A percentile compares a stretch with the other conserved stretches of the same genome.
phyloP scores from a whole-genome alignment of 2,888 invertebrate species.

The Andrena bicolor region DNA sequence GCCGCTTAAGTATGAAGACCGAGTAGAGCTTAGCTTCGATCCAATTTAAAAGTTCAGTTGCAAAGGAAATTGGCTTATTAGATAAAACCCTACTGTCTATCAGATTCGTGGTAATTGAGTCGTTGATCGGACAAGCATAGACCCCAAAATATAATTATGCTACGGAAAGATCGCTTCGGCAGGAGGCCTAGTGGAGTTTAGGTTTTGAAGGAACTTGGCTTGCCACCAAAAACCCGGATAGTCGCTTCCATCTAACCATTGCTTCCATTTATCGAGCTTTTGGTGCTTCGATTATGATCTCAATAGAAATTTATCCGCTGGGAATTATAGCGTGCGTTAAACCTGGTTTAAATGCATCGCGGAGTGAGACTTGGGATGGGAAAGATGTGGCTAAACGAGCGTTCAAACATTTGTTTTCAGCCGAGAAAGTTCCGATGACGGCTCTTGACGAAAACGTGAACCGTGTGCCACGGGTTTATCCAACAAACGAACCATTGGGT shows the following conservation, averaged over 20 bases:
- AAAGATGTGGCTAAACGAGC: constrained; percentile 33
- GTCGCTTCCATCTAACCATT: neutral
- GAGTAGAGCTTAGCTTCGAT: neutral
- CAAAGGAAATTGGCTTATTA: constrained; percentile 7
- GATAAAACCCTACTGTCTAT: constrained; percentile 13
- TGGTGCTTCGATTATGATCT: neutral
- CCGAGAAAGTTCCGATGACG: constrained; percentile 81
- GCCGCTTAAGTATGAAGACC: neutral
- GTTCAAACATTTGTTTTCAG: constrained; percentile 73
- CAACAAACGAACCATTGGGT: constrained; percentile 74
- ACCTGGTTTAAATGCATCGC: neutral
- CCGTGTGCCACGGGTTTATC: constrained; percentile 75
- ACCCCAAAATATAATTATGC: constrained; percentile 11
- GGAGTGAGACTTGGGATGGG: neutral
- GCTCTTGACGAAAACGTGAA: constrained; percentile 83
- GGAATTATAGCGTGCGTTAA: neutral
- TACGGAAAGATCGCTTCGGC: neutral
- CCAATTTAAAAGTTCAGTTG: neutral
- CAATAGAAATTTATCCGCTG: neutral
- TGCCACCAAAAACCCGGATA: constrained; percentile 13
- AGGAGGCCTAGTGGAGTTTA: neutral
- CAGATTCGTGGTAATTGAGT: constrained; percentile 33
- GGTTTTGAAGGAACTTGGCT: constrained; percentile 12
- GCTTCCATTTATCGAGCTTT: constrained; percentile 12
- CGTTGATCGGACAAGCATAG: constrained; percentile 11